Evolutionary conservation across 2,888 invertebrate species (phyloP).

Genomic region (Napeogenes sylphis): DNA sequence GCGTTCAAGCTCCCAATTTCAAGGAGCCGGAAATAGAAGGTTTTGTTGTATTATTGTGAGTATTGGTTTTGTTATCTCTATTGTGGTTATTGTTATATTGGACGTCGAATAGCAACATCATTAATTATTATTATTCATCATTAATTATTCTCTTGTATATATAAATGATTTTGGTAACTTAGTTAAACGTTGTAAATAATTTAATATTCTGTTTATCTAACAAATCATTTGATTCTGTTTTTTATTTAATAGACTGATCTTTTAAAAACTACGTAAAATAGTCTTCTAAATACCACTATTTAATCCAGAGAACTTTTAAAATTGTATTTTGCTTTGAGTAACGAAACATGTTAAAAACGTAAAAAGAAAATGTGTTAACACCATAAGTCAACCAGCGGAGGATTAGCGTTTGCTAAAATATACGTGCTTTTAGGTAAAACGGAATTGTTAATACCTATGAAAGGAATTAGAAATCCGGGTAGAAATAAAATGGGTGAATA

Average conservation of each 20-base stretch:
- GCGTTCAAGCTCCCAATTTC: constrained; percentile 39
- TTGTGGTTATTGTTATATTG: background rate
- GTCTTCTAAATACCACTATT: too few species aligned
- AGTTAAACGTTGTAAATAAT: too few species aligned
- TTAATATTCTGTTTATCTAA: too few species aligned
- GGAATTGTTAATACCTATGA: constrained; percentile 14
- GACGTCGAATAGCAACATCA: too few species aligned
- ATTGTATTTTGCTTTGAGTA: constrained; percentile 13
- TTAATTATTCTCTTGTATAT: too few species aligned
- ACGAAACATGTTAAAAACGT: constrained; percentile 14
- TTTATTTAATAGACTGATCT: too few species aligned
- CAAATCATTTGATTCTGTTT: too few species aligned
- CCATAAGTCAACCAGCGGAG: constrained; percentile 12
- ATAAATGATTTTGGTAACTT: too few species aligned
- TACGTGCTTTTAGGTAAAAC: constrained; percentile 16
- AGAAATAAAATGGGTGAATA: too few species aligned
- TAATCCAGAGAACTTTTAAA: constrained; percentile 1
- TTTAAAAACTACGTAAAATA: too few species aligned
- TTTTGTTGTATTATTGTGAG: constrained; percentile 15
- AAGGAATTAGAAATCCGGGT: constrained; percentile 7
- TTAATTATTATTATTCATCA: too few species aligned
- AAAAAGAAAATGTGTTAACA: constrained; percentile 17
- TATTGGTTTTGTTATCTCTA: background rate
- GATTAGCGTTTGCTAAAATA: constrained; percentile 14
- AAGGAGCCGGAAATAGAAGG: constrained; percentile 10